Conservation (phyloP, 2,113 vertebrate genomes). For the Tupaia chinensis region DNA sequence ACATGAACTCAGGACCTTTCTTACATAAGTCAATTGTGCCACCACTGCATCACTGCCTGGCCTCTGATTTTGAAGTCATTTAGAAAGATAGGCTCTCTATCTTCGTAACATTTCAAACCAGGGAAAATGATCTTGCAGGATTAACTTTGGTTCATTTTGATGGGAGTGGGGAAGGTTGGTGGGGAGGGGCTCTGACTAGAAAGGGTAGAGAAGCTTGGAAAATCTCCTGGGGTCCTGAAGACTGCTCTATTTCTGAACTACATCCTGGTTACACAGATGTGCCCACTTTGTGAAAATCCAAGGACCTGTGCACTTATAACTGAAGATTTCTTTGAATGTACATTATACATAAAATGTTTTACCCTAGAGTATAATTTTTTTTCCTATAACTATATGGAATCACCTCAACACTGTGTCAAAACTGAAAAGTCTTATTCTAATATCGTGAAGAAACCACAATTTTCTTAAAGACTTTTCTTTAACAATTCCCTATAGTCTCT, state of each 20-base stretch:
- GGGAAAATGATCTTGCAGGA: background rate
- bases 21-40: too few relatives aligned
- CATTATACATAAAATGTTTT: background rate
- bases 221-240: fast-evolving
- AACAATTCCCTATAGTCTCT: background rate
- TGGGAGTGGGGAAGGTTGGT: background rate
- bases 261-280: background rate
- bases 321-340: background rate
- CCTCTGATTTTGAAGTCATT: background rate
- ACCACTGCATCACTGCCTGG: too few relatives aligned
- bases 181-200: background rate
- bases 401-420: background rate
- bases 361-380: background rate
- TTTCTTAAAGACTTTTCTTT: background rate
- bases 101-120: background rate
- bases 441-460: background rate
- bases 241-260: background rate
- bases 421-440: background rate
- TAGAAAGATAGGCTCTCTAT: background rate
- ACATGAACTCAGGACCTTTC: too few relatives aligned
- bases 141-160: background rate
- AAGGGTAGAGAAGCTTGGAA: fast-evolving
- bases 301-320: background rate
- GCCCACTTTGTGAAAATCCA: background rate
- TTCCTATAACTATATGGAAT: constrained; percentile 22